Percentiles rank a stretch among this genome's conserved stretches.
These are phyloP conservation scores for Schizaphis graminum DNA, from an alignment of 2,888 invertebrate genomes.

Conservation along the genomic window DNA sequence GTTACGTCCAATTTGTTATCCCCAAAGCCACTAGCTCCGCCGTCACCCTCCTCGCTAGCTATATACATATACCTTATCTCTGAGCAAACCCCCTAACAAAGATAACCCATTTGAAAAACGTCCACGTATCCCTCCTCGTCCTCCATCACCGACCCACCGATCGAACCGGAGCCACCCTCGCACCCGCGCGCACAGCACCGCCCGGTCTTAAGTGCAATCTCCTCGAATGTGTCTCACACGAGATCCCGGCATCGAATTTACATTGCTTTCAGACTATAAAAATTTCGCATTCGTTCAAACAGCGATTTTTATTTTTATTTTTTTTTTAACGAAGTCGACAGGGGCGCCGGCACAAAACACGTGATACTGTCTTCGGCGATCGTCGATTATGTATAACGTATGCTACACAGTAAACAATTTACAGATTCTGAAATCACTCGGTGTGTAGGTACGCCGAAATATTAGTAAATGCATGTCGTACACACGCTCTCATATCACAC, in stretches of 20 bases:
- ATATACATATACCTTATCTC: constrained; percentile 52
- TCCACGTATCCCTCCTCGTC: constrained; percentile 65
- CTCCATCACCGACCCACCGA: background rate
- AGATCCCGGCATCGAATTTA: constrained; percentile 59
- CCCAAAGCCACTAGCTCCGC: constrained; percentile 58
- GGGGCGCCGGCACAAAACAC: background rate
- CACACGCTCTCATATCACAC: too few species aligned
- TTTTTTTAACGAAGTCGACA: constrained; percentile 4
- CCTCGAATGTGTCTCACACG: constrained; percentile 58
- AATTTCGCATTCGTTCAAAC: constrained; percentile 47
- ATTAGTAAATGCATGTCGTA: background rate
- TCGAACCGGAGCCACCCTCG: background rate
- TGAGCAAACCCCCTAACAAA: constrained; percentile 66
- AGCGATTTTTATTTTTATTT: constrained; percentile 45
- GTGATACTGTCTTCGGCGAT: too few species aligned
- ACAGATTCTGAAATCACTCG: background rate
- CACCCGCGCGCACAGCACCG: background rate
- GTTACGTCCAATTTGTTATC: constrained; percentile 68
- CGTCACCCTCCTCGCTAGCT: background rate
- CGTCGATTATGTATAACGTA: background rate
- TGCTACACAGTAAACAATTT: background rate
- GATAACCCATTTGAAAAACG: constrained; percentile 67
- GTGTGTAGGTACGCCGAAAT: background rate
- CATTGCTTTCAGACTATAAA: constrained; percentile 63
- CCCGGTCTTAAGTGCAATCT: constrained; percentile 63